phyloP scores from a whole-genome alignment of 2,797 vertebrate species.

The Mycteria americana region DNA sequence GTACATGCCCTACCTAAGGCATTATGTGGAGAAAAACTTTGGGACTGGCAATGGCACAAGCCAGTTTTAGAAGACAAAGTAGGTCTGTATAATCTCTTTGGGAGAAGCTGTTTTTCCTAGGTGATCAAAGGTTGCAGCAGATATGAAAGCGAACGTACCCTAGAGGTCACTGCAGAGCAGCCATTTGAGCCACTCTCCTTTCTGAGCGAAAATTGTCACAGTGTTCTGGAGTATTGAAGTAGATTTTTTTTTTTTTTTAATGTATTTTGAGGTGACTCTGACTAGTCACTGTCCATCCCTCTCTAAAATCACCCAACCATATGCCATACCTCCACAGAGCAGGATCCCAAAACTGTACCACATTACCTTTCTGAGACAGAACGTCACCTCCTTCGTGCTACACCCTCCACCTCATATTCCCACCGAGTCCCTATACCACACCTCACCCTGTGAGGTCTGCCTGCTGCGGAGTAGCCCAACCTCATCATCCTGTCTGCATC shows the following conservation, averaged over 20 bases:
- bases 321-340: not conserved
- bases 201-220: not conserved
- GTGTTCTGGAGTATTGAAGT: not conserved
- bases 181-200: not conserved
- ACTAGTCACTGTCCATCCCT: not conserved
- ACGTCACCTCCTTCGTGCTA: not conserved
- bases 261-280: not conserved
- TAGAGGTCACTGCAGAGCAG: slow-evolving; percentile 33
- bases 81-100: not conserved
- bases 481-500: not conserved
- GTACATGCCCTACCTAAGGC: not conserved
- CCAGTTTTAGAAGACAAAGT: not conserved
- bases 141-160: not conserved
- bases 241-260: not conserved
- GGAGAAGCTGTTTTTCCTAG: not conserved
- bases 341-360: not conserved
- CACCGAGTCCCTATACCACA: not conserved
- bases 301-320: not conserved
- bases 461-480: not conserved
- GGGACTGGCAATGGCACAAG: not conserved
- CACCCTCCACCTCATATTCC: not conserved
- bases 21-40: not conserved
- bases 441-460: not conserved
- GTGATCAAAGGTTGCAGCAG: not conserved
- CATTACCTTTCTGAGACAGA: not conserved